phyloP scores from a whole-genome alignment of 1,140 invertebrate genomes.

The Lordiphosa mommai region DNA sequence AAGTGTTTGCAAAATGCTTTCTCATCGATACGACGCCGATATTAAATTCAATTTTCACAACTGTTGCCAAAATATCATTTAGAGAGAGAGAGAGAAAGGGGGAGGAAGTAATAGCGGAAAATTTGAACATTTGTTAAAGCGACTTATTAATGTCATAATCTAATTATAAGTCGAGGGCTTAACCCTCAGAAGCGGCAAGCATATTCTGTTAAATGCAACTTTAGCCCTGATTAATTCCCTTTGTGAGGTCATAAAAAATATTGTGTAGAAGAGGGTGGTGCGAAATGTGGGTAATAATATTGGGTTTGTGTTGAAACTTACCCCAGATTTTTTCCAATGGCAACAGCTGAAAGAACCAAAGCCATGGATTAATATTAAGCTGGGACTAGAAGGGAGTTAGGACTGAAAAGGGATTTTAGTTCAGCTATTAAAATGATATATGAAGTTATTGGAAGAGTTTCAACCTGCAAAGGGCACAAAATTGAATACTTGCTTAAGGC shows the following conservation, averaged over 20 bases:
- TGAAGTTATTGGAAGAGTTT: constrained; percentile 18
- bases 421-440: constrained; percentile 22
- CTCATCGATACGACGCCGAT: constrained; percentile 50
- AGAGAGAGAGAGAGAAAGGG: constrained; percentile 13
- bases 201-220: constrained; percentile 38
- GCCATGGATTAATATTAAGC: constrained; percentile 57
- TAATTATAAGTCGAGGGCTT: constrained; percentile 62
- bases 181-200: constrained; percentile 19
- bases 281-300: constrained; percentile 33
- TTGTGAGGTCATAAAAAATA: constrained; percentile 42
- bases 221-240: constrained; percentile 38
- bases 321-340: constrained; percentile 15
- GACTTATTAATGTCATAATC: constrained; percentile 76
- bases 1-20: constrained; percentile 54
- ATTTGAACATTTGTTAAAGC: constrained; percentile 73
- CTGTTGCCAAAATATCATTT: constrained; percentile 62
- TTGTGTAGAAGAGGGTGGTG: constrained; percentile 25
- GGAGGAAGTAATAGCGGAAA: constrained; percentile 21
- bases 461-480: background rate
- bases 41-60: constrained; percentile 70
- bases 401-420: constrained; percentile 27
- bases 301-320: constrained; percentile 21
- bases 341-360: constrained; percentile 38
- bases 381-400: background rate
- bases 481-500: no score